Evolutionary conservation across 2,113 vertebrate species (phyloP).

Genomic region (Synodontis membranacea): DNA sequence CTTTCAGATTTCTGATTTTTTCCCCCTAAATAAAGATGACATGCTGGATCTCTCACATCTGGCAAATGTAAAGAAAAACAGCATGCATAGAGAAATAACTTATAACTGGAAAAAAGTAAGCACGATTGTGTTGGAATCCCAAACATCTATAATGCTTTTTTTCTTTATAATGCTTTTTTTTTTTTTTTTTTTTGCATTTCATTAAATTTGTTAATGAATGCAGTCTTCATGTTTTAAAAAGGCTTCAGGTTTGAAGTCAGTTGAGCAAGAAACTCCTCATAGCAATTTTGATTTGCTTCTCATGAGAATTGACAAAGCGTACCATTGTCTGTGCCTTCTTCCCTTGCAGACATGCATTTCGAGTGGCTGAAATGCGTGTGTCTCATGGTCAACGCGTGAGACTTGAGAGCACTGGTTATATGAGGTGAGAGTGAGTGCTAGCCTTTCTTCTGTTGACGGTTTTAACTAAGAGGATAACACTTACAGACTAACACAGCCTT

Average conservation of each 20-base stretch:
- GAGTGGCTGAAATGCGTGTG: too few relatives aligned
- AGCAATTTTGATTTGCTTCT: too few relatives aligned
- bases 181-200: not conserved
- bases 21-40: not conserved
- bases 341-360: not conserved
- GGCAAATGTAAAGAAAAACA: not conserved
- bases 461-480: too few relatives aligned
- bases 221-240: not conserved
- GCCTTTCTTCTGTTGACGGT: too few relatives aligned
- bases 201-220: too few relatives aligned
- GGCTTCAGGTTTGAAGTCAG: not conserved
- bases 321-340: not conserved
- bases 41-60: not conserved
- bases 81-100: not conserved
- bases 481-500: too few relatives aligned
- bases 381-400: too few relatives aligned
- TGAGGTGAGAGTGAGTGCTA: too few relatives aligned
- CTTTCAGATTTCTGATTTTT: not conserved
- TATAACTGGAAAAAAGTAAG: not conserved
- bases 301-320: not conserved
- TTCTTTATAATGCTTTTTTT: too few relatives aligned
- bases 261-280: not conserved
- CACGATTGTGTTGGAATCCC: not conserved
- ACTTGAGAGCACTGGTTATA: too few relatives aligned
- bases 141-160: not conserved